Conservation (phyloP, 2,888 invertebrate genomes). For the Amphipoea lucens region DNA sequence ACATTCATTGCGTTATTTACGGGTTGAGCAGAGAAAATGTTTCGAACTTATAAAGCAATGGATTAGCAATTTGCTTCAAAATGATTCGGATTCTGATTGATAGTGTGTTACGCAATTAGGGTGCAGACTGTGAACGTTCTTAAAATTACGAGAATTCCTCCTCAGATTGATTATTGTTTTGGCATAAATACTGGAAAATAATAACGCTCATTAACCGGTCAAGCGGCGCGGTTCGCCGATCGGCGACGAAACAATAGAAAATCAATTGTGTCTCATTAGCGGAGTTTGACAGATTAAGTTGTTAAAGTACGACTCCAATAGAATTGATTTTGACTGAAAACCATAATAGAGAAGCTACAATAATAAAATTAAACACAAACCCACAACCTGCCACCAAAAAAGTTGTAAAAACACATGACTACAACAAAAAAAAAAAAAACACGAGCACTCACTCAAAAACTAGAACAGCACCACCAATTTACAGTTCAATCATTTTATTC, state of each 20-base stretch:
- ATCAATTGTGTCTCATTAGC: too few relatives aligned
- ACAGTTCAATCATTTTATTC: conserved; percentile 20
- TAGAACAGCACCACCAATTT: conserved; percentile 11
- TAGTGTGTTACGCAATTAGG: too few relatives aligned
- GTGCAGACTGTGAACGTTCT: not conserved
- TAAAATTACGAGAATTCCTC: not conserved
- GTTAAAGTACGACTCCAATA: not conserved
- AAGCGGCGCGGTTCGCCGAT: too few relatives aligned
- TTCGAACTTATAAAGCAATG: too few relatives aligned
- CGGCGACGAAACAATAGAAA: too few relatives aligned
- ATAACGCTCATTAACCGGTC: not conserved
- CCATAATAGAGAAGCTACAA: not conserved
- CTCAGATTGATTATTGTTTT: too few relatives aligned
- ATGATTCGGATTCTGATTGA: too few relatives aligned
- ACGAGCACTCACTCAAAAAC: conserved; percentile 16
- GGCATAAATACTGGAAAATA: not conserved
- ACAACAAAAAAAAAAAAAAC: not conserved
- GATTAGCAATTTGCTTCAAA: too few relatives aligned
- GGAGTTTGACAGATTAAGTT: too few relatives aligned
- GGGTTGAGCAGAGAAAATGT: too few relatives aligned
- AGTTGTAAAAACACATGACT: not conserved
- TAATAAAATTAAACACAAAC: too few relatives aligned
- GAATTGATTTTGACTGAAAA: not conserved
- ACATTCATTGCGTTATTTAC: too few relatives aligned
- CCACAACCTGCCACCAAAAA: not conserved